Percentiles rank a stretch among this genome's conserved stretches.
Conservation (phyloP, 2,113 vertebrate genomes). For the Tyrannus savana region DNA sequence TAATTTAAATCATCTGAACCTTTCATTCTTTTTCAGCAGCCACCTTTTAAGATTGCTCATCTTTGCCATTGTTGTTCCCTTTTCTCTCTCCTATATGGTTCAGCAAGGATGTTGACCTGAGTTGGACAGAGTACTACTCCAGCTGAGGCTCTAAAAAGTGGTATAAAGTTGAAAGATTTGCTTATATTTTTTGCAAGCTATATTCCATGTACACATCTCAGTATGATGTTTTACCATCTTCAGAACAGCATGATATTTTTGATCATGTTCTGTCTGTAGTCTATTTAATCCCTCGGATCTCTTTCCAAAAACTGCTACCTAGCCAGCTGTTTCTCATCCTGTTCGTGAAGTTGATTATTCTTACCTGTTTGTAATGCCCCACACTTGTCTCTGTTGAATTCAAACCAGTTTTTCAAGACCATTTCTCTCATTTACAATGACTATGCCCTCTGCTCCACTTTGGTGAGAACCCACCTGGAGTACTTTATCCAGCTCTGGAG, state of each 20-base stretch:
- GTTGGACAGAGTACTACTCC: not conserved
- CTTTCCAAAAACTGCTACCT: conserved; percentile 8
- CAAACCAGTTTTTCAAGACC: not conserved
- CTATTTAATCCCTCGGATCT: not conserved
- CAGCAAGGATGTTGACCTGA: not conserved
- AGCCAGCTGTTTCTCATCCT: not conserved
- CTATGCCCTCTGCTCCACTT: not conserved
- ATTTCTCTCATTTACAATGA: not conserved
- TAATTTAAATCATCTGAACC: not conserved
- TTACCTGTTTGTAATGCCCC: not conserved
- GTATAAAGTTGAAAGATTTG: conserved; percentile 12
- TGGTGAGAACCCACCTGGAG: not conserved
- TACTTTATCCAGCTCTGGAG: not conserved
- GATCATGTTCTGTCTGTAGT: not conserved
- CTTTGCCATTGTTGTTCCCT: not conserved
- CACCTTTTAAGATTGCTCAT: not conserved
- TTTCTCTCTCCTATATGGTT: not conserved
- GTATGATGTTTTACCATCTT: conserved; percentile 22
- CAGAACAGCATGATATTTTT: conserved; percentile 30
- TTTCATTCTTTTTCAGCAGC: not conserved
- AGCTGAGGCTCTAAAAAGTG: not conserved
- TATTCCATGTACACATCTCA: not conserved
- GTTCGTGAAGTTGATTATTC: not conserved
- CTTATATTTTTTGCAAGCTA: not conserved
- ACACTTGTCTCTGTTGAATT: not conserved